Evolutionary conservation across 2,113 vertebrate genomes (phyloP), one percentile per base, ranked within the genome.

Genomic region (Aplodontia rufa): DNA sequence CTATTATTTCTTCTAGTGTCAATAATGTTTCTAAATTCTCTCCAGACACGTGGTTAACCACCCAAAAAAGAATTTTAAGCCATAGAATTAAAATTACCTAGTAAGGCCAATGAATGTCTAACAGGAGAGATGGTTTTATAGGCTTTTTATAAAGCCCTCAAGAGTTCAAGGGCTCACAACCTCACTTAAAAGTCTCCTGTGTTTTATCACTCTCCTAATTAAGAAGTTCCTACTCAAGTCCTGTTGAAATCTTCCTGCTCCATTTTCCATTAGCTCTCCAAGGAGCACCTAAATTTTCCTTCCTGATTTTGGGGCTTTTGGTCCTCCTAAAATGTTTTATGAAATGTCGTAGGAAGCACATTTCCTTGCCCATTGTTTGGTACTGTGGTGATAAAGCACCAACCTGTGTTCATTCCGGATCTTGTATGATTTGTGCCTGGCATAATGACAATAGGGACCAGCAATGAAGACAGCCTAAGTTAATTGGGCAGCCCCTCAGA

Each of bases 121-220:
- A 60, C 16, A 78, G 17, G 76, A 87, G 49, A 79, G 53, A 71
- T 85, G 76, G 7, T 95, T 93, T 93, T 95, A 80, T 55, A 81
- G 75, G 71, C 13, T 49, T 94, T 95, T 90, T 78, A 81, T 86
- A 95, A 95, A 92, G n/a, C 37, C 22, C 60, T 74, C 51, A 90
- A 88, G 47, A 93, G 16, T 93, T 95, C 78, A 90, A 71, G 64
- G n/a, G 8, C 58, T 95, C 72, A 72, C 28, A 88, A 51, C 19
- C 28, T 94, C 42, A 80, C 68, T 95, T 90, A 92, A 71, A 92
- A 84, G 55, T 81, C 68, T 91, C 60, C 30, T 85, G 79, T 42
- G n/a, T 92, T 94, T 96, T 91, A 74, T 82, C 42, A 79, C 6
- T 88, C 68, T 82, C 24, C 89, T 81, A 93, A 93, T 94, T 89